These are phyloP conservation scores for Pelmatolapia mariae DNA, from an alignment of 2,113 vertebrate genomes.

Conservation along the genomic window DNA sequence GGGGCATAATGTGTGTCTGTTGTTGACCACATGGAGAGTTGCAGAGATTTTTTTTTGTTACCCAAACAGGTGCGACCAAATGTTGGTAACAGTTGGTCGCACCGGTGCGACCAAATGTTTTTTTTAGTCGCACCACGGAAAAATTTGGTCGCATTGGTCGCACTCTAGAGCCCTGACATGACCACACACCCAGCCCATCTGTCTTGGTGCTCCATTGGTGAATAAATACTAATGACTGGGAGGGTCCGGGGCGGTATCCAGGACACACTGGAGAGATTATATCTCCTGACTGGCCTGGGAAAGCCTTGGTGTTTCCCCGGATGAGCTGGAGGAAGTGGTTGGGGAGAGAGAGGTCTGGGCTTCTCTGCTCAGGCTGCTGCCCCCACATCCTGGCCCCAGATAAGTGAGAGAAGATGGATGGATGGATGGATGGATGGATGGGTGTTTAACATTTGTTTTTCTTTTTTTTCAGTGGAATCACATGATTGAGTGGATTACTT, in stretches of 20 bases:
- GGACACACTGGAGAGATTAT: neutral
- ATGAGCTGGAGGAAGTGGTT: neutral
- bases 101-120: too few species aligned
- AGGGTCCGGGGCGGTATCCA: neutral
- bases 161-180: too few species aligned
- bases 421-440: neutral
- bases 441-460: neutral
- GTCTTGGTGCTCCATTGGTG: neutral
- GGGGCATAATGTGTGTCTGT: too few species aligned
- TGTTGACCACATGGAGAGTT: too few species aligned
- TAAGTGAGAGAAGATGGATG: neutral
- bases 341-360: neutral
- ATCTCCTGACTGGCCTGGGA: neutral
- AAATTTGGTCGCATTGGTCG: too few species aligned
- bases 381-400: neutral
- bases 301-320: neutral
- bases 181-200: neutral
- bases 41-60: too few species aligned
- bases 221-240: neutral
- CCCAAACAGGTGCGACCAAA: too few species aligned
- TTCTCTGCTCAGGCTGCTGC: neutral
- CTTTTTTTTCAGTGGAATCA: neutral
- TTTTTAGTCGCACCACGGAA: too few species aligned
- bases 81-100: too few species aligned
- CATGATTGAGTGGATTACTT: neutral